Conservation (phyloP, 2,113 vertebrate species). For the Xyrauchen texanus region DNA sequence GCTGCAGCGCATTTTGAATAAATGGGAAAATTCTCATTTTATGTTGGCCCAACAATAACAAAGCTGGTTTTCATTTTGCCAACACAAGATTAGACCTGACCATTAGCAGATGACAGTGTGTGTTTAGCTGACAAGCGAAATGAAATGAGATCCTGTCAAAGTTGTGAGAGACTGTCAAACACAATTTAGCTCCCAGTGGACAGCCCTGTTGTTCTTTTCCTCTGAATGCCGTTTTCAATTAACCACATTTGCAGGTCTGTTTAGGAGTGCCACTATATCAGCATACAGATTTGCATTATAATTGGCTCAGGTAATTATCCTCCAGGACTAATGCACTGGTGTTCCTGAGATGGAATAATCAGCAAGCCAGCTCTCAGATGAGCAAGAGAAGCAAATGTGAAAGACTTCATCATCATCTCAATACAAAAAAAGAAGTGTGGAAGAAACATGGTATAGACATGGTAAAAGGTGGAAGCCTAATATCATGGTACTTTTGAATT, state of each 20-base stretch:
- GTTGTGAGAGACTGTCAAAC: neutral
- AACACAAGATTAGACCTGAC: neutral
- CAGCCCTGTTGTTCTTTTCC: neutral
- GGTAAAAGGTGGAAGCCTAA: too few species aligned
- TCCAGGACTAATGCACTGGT: neutral
- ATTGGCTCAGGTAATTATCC: neutral
- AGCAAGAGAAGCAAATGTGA: neutral
- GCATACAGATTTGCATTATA: neutral
- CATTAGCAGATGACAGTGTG: neutral
- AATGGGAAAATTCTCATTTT: neutral
- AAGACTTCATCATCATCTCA: too few species aligned
- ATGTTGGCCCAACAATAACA: neutral
- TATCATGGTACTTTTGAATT: too few species aligned
- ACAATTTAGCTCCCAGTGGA: neutral
- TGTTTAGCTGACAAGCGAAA: neutral
- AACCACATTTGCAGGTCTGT: slow-evolving; percentile 3
- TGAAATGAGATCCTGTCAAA: neutral
- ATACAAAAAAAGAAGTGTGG: too few species aligned
- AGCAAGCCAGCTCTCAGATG: neutral
- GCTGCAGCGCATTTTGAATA: neutral
- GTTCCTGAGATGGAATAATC: neutral
- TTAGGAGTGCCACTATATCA: neutral
- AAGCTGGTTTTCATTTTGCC: neutral
- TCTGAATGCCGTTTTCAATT: neutral
- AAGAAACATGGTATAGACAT: too few species aligned